Percentiles rank a stretch among this genome's conserved stretches.
These are phyloP conservation scores for Spisula solida DNA, from an alignment of 2,888 invertebrate genomes.

Conservation along the genomic window DNA sequence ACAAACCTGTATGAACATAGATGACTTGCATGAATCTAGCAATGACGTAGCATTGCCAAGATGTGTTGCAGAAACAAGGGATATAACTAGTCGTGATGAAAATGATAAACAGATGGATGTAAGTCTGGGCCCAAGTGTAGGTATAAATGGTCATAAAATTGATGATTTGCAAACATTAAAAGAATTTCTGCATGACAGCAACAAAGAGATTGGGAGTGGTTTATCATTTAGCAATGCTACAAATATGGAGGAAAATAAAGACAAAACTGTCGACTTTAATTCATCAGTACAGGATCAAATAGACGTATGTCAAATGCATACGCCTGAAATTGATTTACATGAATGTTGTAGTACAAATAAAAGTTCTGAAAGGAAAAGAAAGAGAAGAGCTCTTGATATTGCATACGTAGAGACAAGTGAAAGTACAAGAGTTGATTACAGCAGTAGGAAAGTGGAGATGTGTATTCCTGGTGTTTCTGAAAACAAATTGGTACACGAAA, in stretches of 20 bases:
- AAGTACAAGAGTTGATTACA: not conserved
- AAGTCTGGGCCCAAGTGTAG: not conserved
- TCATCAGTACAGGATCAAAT: not conserved
- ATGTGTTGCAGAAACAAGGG: not conserved
- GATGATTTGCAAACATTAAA: not conserved
- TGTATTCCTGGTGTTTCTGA: not conserved
- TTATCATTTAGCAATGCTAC: not conserved
- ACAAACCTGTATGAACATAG: not conserved
- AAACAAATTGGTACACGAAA: not conserved
- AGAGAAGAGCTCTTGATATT: slow-evolving; percentile 43
- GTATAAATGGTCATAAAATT: not conserved
- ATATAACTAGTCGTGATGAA: not conserved
- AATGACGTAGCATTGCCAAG: not conserved
- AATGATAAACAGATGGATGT: not conserved
- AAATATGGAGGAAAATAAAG: not conserved
- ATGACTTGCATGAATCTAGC: not conserved
- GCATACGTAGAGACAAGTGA: not conserved
- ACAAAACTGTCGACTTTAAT: not conserved
- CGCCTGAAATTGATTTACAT: not conserved
- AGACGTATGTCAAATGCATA: not conserved
- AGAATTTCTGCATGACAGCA: not conserved
- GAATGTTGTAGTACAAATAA: not conserved
- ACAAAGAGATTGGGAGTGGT: not conserved
- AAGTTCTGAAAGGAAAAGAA: not conserved
- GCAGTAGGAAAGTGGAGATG: not conserved